Base-by-base conservation (phyloP, 1,140 invertebrate genomes). In the Temnothorax longispinosus region DNA sequence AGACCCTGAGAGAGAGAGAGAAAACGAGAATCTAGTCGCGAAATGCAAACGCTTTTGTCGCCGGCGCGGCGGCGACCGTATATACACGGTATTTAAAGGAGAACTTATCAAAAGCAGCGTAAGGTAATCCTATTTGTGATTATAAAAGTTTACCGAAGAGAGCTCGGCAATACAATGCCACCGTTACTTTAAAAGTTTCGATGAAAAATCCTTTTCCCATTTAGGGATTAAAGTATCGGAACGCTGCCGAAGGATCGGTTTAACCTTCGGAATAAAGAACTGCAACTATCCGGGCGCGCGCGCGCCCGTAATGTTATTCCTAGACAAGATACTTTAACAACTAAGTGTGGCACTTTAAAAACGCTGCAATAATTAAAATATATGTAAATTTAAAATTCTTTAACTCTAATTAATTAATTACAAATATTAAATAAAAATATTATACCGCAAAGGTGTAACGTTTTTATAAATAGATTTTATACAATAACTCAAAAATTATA, bases 161-260 rank as follows among this genome's bases (percentile, higher is more conserved):
- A 84, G 32, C 27, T 41, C 54, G 11, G 41, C 35, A 71, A 84
- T 56, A 75, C 80, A 84, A 84, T 84, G 80, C 27, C 80, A 75
- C 41, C 27, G 80, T 84, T 84, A 62, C 80, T 84, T 84, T 84
- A 75, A 84, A 84, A 84, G 80, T 84, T 84, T 84, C 80, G 80
- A 74, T 84, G 80, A 84, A 84, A 84, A 84, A 74, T 75, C 13
- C 80, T 60, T 67, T 50, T 60, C 18, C 69, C 80, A 74, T 84
- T 84, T 84, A 75, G 13, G 54, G 80, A 84, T 84, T 84, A 84
- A 84, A 84, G 80, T 84, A 84, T 84, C 80, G 80, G 80, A 84
- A 84, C 69, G 80, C 41, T 62, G 80, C 69, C 56, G 80, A 75
- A 75, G 69, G 80, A 50, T 84, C 69, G 52, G 56, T 84, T 84